These are phyloP conservation scores for Meghimatium bilineatum DNA, from an alignment of 2,888 invertebrate species.

Conservation along the genomic window DNA sequence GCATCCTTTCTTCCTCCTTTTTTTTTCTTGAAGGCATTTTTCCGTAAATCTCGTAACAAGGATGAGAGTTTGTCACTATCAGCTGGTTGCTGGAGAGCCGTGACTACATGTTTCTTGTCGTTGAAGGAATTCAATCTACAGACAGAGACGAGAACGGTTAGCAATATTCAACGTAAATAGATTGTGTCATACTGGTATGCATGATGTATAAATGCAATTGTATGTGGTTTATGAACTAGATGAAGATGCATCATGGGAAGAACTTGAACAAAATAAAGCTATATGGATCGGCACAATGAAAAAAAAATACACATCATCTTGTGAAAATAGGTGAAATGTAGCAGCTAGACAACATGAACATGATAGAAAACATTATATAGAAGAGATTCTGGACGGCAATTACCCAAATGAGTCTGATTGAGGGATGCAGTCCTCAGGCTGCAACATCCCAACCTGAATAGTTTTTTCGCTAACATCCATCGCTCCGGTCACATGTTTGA, in stretches of 20 bases:
- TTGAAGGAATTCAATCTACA: slow-evolving; percentile 11
- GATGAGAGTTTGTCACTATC: slow-evolving; percentile 56
- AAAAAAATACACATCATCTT: too few relatives aligned
- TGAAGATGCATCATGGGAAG: background rate
- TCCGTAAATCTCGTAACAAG: slow-evolving; percentile 61
- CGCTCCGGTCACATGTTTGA: slow-evolving; percentile 60
- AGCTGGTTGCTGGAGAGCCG: slow-evolving; percentile 54
- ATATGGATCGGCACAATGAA: too few relatives aligned
- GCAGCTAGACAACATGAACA: too few relatives aligned
- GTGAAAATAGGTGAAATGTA: too few relatives aligned
- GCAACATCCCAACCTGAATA: slow-evolving; percentile 68
- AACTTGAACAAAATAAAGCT: background rate
- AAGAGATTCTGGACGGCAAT: background rate
- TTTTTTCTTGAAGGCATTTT: slow-evolving; percentile 56
- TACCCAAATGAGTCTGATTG: slow-evolving; percentile 30
- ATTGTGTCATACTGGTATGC: too few relatives aligned
- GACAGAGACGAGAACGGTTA: too few relatives aligned
- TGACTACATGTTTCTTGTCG: slow-evolving; percentile 47
- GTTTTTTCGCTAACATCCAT: slow-evolving; percentile 63
- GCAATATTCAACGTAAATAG: too few relatives aligned
- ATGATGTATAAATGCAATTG: too few relatives aligned
- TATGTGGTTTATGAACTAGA: too few relatives aligned
- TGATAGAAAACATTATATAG: too few relatives aligned
- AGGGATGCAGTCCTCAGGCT: slow-evolving; percentile 53
- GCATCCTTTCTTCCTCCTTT: slow-evolving; percentile 63